Evolutionary conservation across 1,140 invertebrate species (phyloP).

Genomic region (Pristionchus pacificus): DNA sequence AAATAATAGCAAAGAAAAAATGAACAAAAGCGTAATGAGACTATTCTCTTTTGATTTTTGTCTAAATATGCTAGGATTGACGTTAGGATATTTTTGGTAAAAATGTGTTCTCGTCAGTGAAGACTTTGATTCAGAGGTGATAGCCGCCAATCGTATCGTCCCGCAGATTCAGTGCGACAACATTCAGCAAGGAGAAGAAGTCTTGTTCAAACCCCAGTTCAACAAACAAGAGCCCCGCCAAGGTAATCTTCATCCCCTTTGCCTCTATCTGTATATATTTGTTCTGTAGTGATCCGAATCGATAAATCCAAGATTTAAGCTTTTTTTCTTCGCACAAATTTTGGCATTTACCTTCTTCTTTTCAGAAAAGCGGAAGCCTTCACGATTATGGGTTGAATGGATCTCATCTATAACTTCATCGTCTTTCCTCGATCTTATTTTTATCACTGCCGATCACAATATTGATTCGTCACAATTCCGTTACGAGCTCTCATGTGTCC

Average conservation of each 20-base stretch:
- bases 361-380: neutral
- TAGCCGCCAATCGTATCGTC: neutral
- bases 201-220: too few relatives aligned
- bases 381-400: neutral
- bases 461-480: too few relatives aligned
- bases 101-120: neutral
- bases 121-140: neutral
- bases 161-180: neutral
- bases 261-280: neutral
- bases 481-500: too few relatives aligned
- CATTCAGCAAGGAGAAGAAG: neutral
- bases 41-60: too few relatives aligned
- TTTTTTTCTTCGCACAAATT: neutral
- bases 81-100: too few relatives aligned
- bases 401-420: neutral
- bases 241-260: neutral
- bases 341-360: neutral
- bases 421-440: neutral
- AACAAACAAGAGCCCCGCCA: neutral
- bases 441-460: neutral
- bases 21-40: too few relatives aligned
- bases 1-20: too few relatives aligned
- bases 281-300: too few relatives aligned
- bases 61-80: too few relatives aligned
- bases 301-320: neutral